A percentile compares a stretch with the other conserved stretches of the same genome.
These are phyloP conservation scores for Coturnix japonica DNA, from an alignment of 2,113 vertebrate genomes.

Conservation along the genomic window DNA sequence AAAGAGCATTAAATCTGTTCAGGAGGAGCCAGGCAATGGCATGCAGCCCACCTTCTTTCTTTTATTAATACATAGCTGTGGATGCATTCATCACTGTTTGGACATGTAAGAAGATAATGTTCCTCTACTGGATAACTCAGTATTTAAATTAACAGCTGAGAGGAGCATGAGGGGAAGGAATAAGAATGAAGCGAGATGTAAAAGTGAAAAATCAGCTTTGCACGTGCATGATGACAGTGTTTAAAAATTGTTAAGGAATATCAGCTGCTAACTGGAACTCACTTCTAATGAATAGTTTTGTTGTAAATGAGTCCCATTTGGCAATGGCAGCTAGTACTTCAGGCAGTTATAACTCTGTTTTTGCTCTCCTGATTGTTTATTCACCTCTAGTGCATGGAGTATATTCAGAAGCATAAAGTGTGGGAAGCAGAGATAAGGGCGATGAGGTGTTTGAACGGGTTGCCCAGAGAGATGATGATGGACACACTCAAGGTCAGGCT, in stretches of 20 bases:
- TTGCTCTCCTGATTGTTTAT: neutral
- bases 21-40: neutral
- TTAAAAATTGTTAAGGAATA: neutral
- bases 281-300: neutral
- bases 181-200: neutral
- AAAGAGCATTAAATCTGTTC: neutral
- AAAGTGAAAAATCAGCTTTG: neutral
- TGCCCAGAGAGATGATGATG: too few relatives aligned
- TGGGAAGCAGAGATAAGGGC: neutral
- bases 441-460: too few relatives aligned
- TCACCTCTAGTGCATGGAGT: neutral
- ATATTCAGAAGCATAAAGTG: neutral
- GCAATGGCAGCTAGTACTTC: neutral
- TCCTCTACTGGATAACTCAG: neutral
- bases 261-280: neutral
- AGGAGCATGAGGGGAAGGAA: neutral
- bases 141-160: neutral
- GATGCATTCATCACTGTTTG: neutral
- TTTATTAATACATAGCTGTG: neutral
- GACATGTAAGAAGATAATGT: neutral
- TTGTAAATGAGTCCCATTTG: neutral
- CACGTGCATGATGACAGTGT: neutral
- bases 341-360: neutral
- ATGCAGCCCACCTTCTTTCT: neutral
- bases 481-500: too few relatives aligned